Base-by-base conservation (phyloP, 35 echinoderm and acorn worm species). In the Lytechinus variegatus region DNA sequence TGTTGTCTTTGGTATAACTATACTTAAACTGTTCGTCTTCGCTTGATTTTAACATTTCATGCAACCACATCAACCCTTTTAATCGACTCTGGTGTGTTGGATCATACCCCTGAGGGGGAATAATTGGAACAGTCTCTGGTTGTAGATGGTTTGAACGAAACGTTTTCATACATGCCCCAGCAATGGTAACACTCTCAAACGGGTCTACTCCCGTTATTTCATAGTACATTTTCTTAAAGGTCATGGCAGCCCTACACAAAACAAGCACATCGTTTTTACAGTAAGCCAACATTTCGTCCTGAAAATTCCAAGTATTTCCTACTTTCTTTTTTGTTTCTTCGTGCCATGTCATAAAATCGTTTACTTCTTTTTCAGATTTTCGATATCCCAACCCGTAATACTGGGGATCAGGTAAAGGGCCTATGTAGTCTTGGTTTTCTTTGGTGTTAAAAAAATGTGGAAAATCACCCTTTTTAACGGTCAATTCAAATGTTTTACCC, bases 381-480 rank as follows among this genome's bases (percentile, higher is more conserved):
- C 6, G 27, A 19, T 19, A 6, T 27, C 16, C 87, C 6, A 19
- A 19, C 5, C 16, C 87, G 16, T 9, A 89, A 27, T 89, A 89
- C 27, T 44, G 10, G 4, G 6, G 6, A 6, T 19, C 8, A 27
- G 87, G 87, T 28, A 89, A 28, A 6, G 6, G 87, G 3, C 87
- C 87, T 13, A 7, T 7, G n/a, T 89, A 89, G 6, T 3, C 21
- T 27, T 89, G 7, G 21, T 89, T 89, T 14, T 7, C 27, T 27
- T 89, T 89, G 5, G 87, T 89, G 21, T 89, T 89, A 89, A 89
- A 89, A 28, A 89, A 19, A 89, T 89, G 87, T 4, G 87, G 87
- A 19, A 89, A 89, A 52, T 89, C 6, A 24, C 87, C 87, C 87
- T 89, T 89, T 28, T 52, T 87, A 6, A 87, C 86, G 6, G 6